Percentiles rank a stretch among this genome's conserved stretches.
Conservation (phyloP, 2,797 vertebrate genomes). For the Alosa sapidissima region DNA sequence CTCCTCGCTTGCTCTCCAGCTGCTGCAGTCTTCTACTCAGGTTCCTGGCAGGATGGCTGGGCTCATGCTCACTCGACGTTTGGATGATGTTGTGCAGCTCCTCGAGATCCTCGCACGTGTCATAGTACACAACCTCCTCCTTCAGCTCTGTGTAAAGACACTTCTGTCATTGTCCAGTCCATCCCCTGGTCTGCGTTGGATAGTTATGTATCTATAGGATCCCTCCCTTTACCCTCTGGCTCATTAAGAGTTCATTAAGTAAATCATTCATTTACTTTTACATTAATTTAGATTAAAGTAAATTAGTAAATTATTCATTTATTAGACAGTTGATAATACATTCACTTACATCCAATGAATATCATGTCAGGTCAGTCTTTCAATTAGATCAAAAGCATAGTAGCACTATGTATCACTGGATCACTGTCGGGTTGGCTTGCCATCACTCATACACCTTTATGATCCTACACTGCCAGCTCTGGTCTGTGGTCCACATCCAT, state of each 20-base stretch:
- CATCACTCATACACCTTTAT: background rate
- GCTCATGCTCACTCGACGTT: conserved; percentile 49
- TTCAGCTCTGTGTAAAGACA: conserved; percentile 78
- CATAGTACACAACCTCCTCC: conserved; percentile 93
- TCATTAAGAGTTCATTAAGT: background rate
- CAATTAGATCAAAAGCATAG: background rate
- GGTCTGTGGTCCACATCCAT: background rate
- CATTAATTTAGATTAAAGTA: too few relatives aligned
- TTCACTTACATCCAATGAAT: background rate
- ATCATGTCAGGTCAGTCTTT: background rate
- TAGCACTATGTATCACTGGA: background rate
- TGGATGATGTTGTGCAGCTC: conserved; percentile 77
- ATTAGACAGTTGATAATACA: background rate
- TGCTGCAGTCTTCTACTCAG: conserved; percentile 77
- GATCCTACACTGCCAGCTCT: background rate
- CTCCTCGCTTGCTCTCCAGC: conserved; percentile 84
- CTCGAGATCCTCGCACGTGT: conserved; percentile 87
- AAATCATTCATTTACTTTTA: background rate
- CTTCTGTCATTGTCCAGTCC: background rate
- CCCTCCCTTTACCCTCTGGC: background rate
- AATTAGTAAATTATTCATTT: background rate
- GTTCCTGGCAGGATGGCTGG: conserved; percentile 57
- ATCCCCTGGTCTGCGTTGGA: background rate
- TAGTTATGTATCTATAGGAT: background rate
- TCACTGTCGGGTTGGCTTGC: background rate